These are phyloP conservation scores for Cryptomyrus ogoouensis DNA, from an alignment of 2,113 vertebrate genomes.

Conservation along the genomic window DNA sequence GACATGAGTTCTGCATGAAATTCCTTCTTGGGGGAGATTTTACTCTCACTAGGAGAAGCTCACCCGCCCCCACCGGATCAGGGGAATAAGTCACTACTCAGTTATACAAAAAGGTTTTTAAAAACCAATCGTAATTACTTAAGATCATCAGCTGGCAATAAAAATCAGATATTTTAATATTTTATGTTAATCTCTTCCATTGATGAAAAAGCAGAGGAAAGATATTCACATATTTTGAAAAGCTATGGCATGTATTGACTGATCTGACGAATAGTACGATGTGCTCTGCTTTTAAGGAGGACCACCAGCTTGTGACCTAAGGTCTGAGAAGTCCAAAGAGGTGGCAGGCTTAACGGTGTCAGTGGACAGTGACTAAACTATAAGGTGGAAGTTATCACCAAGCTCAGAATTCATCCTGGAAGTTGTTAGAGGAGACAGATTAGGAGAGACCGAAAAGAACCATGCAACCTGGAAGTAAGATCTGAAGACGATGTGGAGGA, in stretches of 20 bases:
- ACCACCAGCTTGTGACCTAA: not conserved
- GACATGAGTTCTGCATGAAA: conserved; percentile 65
- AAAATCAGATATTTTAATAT: not conserved
- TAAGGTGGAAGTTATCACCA: not conserved
- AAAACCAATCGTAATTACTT: not conserved
- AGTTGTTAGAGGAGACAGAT: not conserved
- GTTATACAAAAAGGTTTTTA: not conserved
- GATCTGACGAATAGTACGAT: not conserved
- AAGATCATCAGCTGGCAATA: not conserved
- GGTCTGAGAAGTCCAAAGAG: not conserved
- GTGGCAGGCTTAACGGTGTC: not conserved
- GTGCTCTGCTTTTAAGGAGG: not conserved
- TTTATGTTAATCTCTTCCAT: not conserved
- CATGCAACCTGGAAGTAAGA: not conserved
- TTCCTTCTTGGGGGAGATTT: not conserved
- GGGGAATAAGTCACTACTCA: not conserved
- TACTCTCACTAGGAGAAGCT: not conserved
- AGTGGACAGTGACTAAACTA: not conserved
- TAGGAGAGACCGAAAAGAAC: not conserved
- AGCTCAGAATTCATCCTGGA: not conserved
- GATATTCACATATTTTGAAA: not conserved
- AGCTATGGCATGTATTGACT: not conserved
- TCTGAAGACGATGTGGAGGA: not conserved
- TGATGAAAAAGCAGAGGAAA: not conserved
- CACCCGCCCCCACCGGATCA: not conserved